Evolutionary conservation across 2,113 vertebrate species (phyloP), one percentile per base, ranked within the genome.

Genomic region (Xenopus borealis): DNA sequence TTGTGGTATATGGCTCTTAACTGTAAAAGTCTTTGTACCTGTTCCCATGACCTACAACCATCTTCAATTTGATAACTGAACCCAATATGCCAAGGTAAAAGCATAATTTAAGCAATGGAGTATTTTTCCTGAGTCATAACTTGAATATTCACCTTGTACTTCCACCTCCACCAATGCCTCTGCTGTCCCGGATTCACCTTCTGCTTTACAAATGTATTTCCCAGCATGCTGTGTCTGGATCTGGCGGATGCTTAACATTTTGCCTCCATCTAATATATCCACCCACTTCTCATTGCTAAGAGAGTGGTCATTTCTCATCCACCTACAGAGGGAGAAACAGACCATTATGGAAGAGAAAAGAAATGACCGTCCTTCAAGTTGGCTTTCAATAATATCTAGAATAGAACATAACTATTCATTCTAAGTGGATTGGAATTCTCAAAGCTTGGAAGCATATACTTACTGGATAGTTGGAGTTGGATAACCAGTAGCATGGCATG

Each of bases 181-280:
- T 0, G 83, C 78, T 0, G 80, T 79, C 10, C 91, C 90, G 0
- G 86, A 88, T 33, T 78, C 45, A 0, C 64, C 89, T 63, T 83
- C 88, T 66, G 87, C 90, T 79, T 85, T 85, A 71, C 91, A 92
- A 63, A 78, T 0, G 0, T 91, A 92, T 71, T 85, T 82, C 12
- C 91, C 90, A 0, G 72, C 57, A 0, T 92, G 86, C 0, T 0
- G 27, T 0, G 67, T 73, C 50, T 83, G 80, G 59, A 89, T 79
- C 0, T 0, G 86, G 19, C 62, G 0, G 2, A 92, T 78, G 13
- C 62, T 69, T 63, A 92, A 78, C 0, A 58, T 78, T 58, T 81
- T 63, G 1, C 82, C 80, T 0, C 75, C 81, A 0, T 78, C n/a
- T 0, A 83, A 73, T 59, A 86, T 40, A 33, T 17, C 19, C 1